phyloP scores from a whole-genome alignment of 2,888 invertebrate species.

The Campoplex capitator region DNA sequence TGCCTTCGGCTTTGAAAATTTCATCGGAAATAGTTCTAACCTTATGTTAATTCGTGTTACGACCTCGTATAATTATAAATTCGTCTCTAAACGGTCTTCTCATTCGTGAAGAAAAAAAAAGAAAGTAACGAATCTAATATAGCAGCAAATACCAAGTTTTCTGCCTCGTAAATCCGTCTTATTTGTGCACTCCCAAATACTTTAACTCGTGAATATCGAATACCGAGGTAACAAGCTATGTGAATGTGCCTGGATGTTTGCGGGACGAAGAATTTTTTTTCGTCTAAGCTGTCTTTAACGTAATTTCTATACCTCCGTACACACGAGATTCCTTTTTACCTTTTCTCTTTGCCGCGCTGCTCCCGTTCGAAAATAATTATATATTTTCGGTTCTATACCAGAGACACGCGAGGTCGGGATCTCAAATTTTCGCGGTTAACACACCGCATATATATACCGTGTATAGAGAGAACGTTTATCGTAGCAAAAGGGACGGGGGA shows the following conservation, averaged over 20 bases:
- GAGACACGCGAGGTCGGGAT: conserved; percentile 72
- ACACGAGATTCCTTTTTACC: conserved; percentile 31
- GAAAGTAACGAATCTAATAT: too few species aligned
- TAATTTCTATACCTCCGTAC: conserved; percentile 36
- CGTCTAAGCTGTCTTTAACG: conserved; percentile 69
- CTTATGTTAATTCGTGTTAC: neutral
- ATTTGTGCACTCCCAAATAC: conserved; percentile 54
- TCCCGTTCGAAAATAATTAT: conserved; percentile 75
- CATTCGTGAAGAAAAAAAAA: too few species aligned
- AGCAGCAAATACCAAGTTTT: too few species aligned
- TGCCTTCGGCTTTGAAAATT: neutral
- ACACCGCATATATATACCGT: neutral
- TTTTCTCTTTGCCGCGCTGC: conserved; percentile 54
- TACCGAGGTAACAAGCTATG: neutral
- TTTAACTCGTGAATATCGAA: conserved; percentile 68
- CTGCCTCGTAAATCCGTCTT: neutral
- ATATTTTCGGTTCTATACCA: conserved; percentile 70
- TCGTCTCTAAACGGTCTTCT: too few species aligned
- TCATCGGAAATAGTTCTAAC: neutral
- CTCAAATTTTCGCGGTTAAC: conserved; percentile 37
- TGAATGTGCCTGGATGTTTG: conserved; percentile 64
- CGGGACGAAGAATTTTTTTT: conserved; percentile 75
- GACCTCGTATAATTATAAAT: too few species aligned
- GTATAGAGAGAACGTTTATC: neutral
- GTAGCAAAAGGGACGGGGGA: conserved; percentile 29